A percentile compares a stretch with the other conserved stretches of the same genome.
Evolutionary conservation across 2,888 invertebrate species (phyloP).

Genomic region (Incurvaria masculella): DNA sequence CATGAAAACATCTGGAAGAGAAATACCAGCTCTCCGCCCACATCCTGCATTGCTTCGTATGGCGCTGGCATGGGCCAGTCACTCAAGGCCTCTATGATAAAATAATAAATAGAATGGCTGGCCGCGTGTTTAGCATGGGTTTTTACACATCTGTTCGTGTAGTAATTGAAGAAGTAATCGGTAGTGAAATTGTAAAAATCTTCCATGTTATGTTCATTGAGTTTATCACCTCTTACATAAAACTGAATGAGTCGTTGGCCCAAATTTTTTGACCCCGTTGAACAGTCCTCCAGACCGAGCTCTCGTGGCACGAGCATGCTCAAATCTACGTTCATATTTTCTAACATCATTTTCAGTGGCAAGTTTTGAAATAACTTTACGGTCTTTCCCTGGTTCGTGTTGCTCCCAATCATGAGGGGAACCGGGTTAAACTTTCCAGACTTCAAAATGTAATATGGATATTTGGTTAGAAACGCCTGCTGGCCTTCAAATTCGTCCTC

Average conservation of each 20-base stretch:
- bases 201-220: constrained; percentile 30
- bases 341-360: constrained; percentile 29
- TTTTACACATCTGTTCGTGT: constrained; percentile 37
- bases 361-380: constrained; percentile 25
- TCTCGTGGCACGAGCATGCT: constrained; percentile 33
- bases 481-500: constrained; percentile 44
- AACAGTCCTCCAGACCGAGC: constrained; percentile 23
- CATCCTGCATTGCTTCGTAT: background rate
- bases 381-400: constrained; percentile 34
- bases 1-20: background rate
- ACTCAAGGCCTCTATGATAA: constrained; percentile 36
- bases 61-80: constrained; percentile 33
- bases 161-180: constrained; percentile 42
- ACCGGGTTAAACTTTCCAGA: constrained; percentile 43
- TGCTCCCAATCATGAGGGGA: constrained; percentile 45
- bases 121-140: constrained; percentile 31
- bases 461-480: constrained; percentile 38
- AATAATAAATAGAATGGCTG: constrained; percentile 39
- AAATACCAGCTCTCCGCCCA: background rate
- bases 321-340: constrained; percentile 33
- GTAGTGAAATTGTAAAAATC: constrained; percentile 40
- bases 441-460: constrained; percentile 35
- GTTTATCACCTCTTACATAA: constrained; percentile 31
- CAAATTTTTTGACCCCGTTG: constrained; percentile 26
- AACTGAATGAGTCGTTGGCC: constrained; percentile 36